Conservation (phyloP, 2,888 invertebrate species). For the Bhutanitis thaidina region DNA sequence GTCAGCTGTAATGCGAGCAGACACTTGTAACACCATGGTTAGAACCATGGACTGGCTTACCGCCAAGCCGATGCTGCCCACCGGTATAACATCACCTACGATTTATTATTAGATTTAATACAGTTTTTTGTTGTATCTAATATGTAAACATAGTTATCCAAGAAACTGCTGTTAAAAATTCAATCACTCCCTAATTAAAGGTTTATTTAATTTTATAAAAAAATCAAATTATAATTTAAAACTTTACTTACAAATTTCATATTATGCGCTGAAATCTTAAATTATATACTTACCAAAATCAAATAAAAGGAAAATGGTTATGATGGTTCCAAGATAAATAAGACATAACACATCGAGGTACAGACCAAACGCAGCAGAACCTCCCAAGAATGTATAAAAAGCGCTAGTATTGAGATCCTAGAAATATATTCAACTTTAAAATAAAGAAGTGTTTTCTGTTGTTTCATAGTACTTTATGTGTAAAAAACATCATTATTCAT, state of each 20-base stretch:
- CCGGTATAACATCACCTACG: slow-evolving; percentile 48
- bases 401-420: slow-evolving; percentile 85
- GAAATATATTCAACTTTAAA: too few relatives aligned
- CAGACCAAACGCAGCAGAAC: slow-evolving; percentile 85
- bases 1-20: slow-evolving; percentile 91
- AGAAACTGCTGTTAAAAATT: too few relatives aligned
- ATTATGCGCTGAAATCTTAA: too few relatives aligned
- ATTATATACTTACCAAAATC: slow-evolving; percentile 73
- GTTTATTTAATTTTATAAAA: too few relatives aligned
- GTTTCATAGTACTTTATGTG: too few relatives aligned
- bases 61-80: slow-evolving; percentile 82
- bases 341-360: slow-evolving; percentile 86
- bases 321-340: slow-evolving; percentile 82
- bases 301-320: slow-evolving; percentile 81
- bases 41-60: slow-evolving; percentile 82
- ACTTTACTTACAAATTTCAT: too few relatives aligned
- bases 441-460: background rate
- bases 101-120: background rate
- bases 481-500: too few relatives aligned
- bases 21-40: slow-evolving; percentile 85
- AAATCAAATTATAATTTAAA: too few relatives aligned
- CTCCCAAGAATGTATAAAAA: slow-evolving; percentile 83
- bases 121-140: background rate
- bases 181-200: too few relatives aligned
- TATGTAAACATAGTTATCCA: too few relatives aligned